These are phyloP conservation scores for Noctua pronuba DNA, from an alignment of 2,888 invertebrate species.

Conservation along the genomic window DNA sequence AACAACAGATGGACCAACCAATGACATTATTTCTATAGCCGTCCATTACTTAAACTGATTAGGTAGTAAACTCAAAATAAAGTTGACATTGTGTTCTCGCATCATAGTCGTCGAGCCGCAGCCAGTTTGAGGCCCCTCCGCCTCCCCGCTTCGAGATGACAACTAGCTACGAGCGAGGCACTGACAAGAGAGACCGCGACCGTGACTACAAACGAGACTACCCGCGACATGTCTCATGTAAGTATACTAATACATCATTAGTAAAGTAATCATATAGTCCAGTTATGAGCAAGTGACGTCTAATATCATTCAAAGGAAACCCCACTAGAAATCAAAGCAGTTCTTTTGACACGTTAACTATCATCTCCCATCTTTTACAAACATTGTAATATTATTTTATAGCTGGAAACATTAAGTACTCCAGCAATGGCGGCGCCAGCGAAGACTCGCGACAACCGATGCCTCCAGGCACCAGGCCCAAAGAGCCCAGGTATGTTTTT, in stretches of 20 bases:
- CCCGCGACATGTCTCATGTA: slow-evolving; percentile 85
- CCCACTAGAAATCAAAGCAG: background rate
- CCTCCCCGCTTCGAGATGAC: slow-evolving; percentile 90
- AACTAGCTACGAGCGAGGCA: slow-evolving; percentile 83
- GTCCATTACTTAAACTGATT: background rate
- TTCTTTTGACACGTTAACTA: background rate
- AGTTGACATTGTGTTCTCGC: background rate
- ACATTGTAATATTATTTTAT: slow-evolving; percentile 46
- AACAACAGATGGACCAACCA: background rate
- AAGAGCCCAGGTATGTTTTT: slow-evolving; percentile 83
- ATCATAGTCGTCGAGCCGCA: slow-evolving; percentile 78
- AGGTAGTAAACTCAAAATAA: background rate
- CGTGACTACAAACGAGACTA: slow-evolving; percentile 88
- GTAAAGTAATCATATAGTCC: background rate
- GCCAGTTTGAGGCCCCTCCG: slow-evolving; percentile 90
- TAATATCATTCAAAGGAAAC: background rate
- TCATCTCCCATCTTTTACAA: background rate
- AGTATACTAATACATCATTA: slow-evolving; percentile 50
- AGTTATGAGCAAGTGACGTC: background rate
- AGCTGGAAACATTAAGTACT: slow-evolving; percentile 86
- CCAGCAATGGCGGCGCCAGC: slow-evolving; percentile 83
- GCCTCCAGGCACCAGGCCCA: slow-evolving; percentile 86
- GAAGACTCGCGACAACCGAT: slow-evolving; percentile 87
- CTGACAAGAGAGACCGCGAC: slow-evolving; percentile 86
- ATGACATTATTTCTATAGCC: background rate